phyloP scores from a whole-genome alignment of 2,888 invertebrate species.

The Cephus spinipes region DNA sequence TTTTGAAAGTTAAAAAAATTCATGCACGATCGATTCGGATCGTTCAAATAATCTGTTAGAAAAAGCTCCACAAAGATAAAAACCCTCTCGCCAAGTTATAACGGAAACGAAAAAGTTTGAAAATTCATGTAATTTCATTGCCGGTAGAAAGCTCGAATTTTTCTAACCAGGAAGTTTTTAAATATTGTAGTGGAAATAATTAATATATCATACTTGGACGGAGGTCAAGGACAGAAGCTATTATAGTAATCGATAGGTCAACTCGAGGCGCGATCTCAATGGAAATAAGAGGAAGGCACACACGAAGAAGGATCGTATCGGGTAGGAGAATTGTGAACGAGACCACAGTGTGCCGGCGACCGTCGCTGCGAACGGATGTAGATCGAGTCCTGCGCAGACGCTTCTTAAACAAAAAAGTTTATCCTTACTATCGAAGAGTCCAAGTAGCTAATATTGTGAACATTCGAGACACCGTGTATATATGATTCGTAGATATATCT shows the following conservation, averaged over 20 bases:
- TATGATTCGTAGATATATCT: not conserved
- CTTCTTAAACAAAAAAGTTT: not conserved
- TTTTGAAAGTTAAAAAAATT: not conserved
- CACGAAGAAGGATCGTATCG: not conserved
- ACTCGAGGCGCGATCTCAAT: not conserved
- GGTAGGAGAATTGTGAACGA: not conserved
- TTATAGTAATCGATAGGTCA: not conserved
- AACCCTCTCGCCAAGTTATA: no score
- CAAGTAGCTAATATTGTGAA: not conserved
- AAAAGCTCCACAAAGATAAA: no score
- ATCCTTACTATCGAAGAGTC: not conserved
- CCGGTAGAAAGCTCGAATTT: not conserved
- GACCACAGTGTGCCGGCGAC: conserved; percentile 43
- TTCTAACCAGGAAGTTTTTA: not conserved
- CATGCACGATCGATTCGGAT: not conserved
- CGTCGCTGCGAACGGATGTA: conserved; percentile 43
- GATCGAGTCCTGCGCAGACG: not conserved
- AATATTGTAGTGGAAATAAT: not conserved
- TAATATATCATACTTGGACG: not conserved
- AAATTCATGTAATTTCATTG: not conserved
- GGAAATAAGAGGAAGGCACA: not conserved
- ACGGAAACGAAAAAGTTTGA: no score
- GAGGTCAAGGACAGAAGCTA: not conserved
- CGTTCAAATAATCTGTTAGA: not conserved
- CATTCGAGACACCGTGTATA: not conserved